Base-by-base conservation (phyloP, 2,113 vertebrate genomes). In the Phasianus colchicus region DNA sequence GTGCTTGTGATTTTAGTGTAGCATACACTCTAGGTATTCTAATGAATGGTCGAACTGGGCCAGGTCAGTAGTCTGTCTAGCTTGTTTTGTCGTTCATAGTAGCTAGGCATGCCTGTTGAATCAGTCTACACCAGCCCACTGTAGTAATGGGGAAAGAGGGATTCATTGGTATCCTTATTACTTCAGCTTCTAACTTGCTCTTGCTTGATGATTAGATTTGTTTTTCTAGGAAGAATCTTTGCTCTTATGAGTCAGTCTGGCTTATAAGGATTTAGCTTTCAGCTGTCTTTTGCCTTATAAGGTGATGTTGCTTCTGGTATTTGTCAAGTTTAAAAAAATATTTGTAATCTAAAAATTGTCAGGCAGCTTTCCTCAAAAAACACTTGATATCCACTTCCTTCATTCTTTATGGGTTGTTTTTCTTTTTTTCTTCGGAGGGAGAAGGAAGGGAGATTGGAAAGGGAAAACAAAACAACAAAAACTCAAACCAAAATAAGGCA, bases 271-370 rank as follows among this genome's bases (percentile, higher is more conserved):
- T 86, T 96, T 92, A n/a, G 72, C 66, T 92, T 96, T 93, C 86
- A 82, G 65, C 66, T 93, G 82, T 36, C 58, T 96, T 87, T 90
- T 94, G 55, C 96, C 92, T 95, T 96, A 96, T 95, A 96, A 95
- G 90, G 92, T 93, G 88, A 69, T 86, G 83, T 88, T 92, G 60
- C 52, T 96, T 70, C 67, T 94, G 83, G 7, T 93, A 40, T 87
- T 93, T 95, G 66, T 92, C 66, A 95, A 84, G 58, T 58, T 83
- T 54, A 82, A 30, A 1, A 4, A 79, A 78, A 80, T 72, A 61
- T 22, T 4, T 5, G 19, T 50, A 38, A 45, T 50, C 30, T 40
- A 57, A 84, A 88, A 92, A 43, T 88, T 64, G 76, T 89, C 73
- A 83, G 63, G 69, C 76, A 77, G 47, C 63, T 67, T 12, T 48